Evolutionary conservation across 2,888 invertebrate species (phyloP), one percentile per base, ranked within the genome.

Genomic region (Ophion obscuratus): DNA sequence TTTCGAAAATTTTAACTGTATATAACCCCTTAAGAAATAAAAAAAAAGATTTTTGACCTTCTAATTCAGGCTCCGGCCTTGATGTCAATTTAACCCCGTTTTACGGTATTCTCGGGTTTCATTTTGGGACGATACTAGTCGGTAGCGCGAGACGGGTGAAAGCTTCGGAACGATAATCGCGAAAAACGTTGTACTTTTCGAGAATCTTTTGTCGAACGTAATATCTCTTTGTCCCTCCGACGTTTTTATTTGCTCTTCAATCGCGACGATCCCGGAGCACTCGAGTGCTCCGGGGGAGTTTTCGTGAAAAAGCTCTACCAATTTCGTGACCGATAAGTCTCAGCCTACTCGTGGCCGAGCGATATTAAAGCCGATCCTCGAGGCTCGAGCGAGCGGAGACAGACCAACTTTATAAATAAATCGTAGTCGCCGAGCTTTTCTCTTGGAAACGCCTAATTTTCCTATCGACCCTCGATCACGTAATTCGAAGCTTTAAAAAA

Each of bases 271-370:
- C 74, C 74, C 74, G 9, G n/a, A 24, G 20, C 61, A 53, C 68
- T 68, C 40, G 40, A 6, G 67, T 59, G 57, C 62, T 47, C 62
- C n/a, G 61, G 40, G 53, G 9, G 20, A 36, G 68, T 57, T 61
- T 62, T 71, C 57, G 40, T 20, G 62, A 80, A 76, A 27, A 57
- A 80, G 70, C 75, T 80, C 14, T 64, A 75, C 74, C 84, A 84
- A 84, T 84, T 75, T 57, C 40, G 64, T 24, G 70, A 84, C 75
- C 74, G 80, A 80, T 66, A 68, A 66, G 68, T 40, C 57, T 66
- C 62, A 40, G 57, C 36, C 70, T 57, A 70, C 47, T 47, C 27
- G 40, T 53, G 57, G 47, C 6, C 44, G 76, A 64, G 20, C 27
- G 44, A 53, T 57, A 77, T 66, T 61, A 11, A 57, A 17, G 53